Conservation (phyloP, 2,797 vertebrate genomes). For the Notolepis coatsorum region DNA sequence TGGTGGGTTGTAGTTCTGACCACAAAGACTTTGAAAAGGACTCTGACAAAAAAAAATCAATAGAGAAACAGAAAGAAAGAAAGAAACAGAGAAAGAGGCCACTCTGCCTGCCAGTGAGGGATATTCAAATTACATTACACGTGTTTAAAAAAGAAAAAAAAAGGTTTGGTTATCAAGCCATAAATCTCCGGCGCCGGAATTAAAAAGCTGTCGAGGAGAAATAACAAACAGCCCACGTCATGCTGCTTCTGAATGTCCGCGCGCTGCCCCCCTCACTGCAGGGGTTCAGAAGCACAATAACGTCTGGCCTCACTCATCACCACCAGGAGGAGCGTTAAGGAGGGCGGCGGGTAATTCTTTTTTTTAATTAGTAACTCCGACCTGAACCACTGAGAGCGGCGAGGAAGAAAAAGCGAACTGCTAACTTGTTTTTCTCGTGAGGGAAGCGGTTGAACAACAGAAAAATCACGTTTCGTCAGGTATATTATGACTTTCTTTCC, state of each 20-base stretch:
- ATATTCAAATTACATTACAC: conserved; percentile 69
- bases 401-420: conserved; percentile 57
- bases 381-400: conserved; percentile 80
- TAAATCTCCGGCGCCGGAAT: conserved; percentile 80
- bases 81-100: conserved; percentile 17
- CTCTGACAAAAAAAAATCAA: conserved; percentile 35
- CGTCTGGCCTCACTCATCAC: conserved; percentile 84
- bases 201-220: conserved; percentile 79
- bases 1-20: no score
- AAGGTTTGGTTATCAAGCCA: conserved; percentile 75
- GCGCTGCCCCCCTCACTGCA: conserved; percentile 80
- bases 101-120: conserved; percentile 56
- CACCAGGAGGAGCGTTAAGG: conserved; percentile 86
- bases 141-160: conserved; percentile 42
- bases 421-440: no score
- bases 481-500: no score
- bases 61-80: conserved; percentile 5
- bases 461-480: no score
- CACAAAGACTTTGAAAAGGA: not conserved
- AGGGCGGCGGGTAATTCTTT: conserved; percentile 81
- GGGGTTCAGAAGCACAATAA: conserved; percentile 88
- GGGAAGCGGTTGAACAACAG: no score
- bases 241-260: conserved; percentile 86
- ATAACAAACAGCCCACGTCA: conserved; percentile 84
- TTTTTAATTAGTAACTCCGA: conserved; percentile 85